Conservation (phyloP, 2,113 vertebrate genomes). For the Sminthopsis crassicaudata region DNA sequence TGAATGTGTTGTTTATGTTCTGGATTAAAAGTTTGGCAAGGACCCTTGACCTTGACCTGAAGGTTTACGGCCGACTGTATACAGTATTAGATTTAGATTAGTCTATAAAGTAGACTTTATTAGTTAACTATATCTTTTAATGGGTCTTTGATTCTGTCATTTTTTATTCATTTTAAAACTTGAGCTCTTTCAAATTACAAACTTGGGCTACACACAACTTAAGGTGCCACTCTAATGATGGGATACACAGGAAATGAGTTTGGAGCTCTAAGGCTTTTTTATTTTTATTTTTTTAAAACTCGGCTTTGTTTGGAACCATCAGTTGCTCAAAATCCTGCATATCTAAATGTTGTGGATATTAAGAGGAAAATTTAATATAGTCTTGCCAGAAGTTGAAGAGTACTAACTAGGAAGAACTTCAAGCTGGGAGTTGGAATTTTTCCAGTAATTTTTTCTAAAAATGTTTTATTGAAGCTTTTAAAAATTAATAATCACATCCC, state of each 20-base stretch:
- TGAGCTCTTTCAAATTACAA: background rate
- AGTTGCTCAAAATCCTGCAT: background rate
- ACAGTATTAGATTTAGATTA: constrained; percentile 11
- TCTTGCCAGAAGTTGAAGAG: constrained; percentile 3
- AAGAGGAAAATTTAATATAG: background rate
- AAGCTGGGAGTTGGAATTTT: background rate
- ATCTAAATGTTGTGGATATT: background rate
- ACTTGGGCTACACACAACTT: background rate
- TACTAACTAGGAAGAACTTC: background rate
- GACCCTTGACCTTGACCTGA: constrained; percentile 11
- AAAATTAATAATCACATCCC: background rate
- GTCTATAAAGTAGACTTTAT: no score
- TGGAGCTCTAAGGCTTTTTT: background rate
- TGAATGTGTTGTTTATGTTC: background rate
- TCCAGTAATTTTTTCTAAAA: background rate
- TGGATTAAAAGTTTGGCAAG: background rate
- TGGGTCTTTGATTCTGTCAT: background rate
- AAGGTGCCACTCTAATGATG: background rate
- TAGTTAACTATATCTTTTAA: background rate
- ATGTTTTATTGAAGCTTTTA: background rate
- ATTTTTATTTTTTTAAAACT: background rate
- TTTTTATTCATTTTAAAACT: background rate
- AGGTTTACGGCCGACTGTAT: background rate
- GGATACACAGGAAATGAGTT: background rate
- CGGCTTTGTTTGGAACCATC: background rate